Percentiles rank a stretch among this genome's conserved stretches.
phyloP scores from a whole-genome alignment of 2,888 invertebrate genomes.

The Teleogryllus oceanicus region DNA sequence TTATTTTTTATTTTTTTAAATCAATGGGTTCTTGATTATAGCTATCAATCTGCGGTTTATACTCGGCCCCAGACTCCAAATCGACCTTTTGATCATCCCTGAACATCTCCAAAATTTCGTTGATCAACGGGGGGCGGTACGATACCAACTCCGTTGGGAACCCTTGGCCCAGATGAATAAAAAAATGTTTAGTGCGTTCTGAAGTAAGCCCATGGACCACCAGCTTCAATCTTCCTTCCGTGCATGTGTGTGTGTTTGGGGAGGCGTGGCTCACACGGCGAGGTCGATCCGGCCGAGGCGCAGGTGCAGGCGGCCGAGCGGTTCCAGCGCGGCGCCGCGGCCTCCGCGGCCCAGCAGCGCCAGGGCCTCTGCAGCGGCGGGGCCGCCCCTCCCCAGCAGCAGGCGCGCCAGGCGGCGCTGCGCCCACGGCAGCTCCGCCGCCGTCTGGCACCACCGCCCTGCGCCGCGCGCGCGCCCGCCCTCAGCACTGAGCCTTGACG shows the following conservation, averaged over 20 bases:
- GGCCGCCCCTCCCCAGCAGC: too few relatives aligned
- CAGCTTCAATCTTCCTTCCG: background rate
- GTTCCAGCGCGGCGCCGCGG: constrained; percentile 3
- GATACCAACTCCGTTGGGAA: too few relatives aligned
- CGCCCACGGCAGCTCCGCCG: background rate
- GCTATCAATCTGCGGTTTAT: too few relatives aligned
- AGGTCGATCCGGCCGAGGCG: background rate
- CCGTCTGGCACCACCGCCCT: background rate
- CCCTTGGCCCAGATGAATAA: too few relatives aligned
- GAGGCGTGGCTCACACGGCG: background rate
- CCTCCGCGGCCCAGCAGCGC: background rate
- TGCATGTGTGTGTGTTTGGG: background rate
- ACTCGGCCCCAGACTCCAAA: too few relatives aligned
- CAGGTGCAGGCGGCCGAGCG: background rate
- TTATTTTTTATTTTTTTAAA: too few relatives aligned
- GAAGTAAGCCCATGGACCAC: background rate
- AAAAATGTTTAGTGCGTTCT: too few relatives aligned
- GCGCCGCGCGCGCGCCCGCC: background rate
- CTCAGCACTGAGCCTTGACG: too few relatives aligned
- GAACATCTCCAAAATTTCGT: too few relatives aligned
- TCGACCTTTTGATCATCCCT: too few relatives aligned
- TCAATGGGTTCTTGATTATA: too few relatives aligned
- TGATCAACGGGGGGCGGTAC: too few relatives aligned
- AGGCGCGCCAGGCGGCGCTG: background rate
- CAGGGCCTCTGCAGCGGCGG: background rate